Evolutionary conservation across 2,797 vertebrate genomes (phyloP).

Genomic region (Arrhamphus sclerolepis): DNA sequence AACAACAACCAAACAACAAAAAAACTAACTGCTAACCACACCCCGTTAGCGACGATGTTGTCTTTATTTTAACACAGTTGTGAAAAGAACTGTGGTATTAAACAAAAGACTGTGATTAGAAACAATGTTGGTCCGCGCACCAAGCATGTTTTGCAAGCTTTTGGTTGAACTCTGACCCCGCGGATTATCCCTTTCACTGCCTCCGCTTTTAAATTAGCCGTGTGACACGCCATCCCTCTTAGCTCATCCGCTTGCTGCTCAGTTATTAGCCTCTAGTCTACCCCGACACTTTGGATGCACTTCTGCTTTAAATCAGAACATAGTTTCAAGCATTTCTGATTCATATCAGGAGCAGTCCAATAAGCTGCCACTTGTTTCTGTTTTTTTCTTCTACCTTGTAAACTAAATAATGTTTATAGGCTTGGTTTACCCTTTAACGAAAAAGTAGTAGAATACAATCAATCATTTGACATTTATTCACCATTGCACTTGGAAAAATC

Average conservation of each 20-base stretch:
- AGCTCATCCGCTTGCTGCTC: slow-evolving; percentile 52
- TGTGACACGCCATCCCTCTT: slow-evolving; percentile 64
- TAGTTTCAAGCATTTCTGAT: background rate
- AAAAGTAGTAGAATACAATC: no score
- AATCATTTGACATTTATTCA: no score
- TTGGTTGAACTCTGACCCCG: slow-evolving; percentile 74
- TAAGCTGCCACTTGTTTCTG: background rate
- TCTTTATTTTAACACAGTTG: slow-evolving; percentile 22
- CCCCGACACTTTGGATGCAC: background rate
- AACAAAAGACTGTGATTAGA: slow-evolving; percentile 49
- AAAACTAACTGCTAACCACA: background rate
- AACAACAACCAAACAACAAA: no score
- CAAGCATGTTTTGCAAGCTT: slow-evolving; percentile 77
- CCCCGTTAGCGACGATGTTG: slow-evolving; percentile 9
- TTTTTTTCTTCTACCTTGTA: no score
- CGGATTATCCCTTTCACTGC: slow-evolving; percentile 80
- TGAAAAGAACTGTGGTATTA: slow-evolving; percentile 29
- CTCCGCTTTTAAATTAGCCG: slow-evolving; percentile 81
- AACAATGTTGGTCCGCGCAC: slow-evolving; percentile 54
- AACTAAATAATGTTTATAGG: no score
- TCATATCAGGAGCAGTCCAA: no score
- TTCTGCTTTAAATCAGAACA: background rate
- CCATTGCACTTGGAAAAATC: no score
- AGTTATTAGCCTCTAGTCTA: slow-evolving; percentile 52
- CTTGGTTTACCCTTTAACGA: no score